Percentiles rank a stretch among this genome's conserved stretches.
Evolutionary conservation across 1,140 invertebrate species (phyloP).

Genomic region (Psilanteris sp.): DNA sequence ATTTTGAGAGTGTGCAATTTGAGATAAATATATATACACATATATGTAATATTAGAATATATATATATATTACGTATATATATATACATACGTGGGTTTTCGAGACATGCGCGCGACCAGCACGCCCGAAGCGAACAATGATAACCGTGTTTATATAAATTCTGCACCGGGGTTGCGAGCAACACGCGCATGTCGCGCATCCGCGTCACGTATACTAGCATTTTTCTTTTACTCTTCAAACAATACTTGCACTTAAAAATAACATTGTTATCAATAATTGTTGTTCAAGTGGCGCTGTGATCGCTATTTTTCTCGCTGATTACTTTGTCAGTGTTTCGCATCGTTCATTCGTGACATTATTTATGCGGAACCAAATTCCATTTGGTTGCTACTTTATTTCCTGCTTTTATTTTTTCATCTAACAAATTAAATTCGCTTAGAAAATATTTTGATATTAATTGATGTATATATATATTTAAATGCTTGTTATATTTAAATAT

Average conservation of each 20-base stretch:
- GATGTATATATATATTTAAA: too few relatives aligned
- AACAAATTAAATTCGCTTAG: constrained; percentile 43
- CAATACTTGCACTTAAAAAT: constrained; percentile 69
- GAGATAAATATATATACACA: constrained; percentile 61
- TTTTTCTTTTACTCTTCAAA: constrained; percentile 41
- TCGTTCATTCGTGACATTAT: background rate
- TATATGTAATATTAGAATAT: constrained; percentile 64
- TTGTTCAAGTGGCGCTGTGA: constrained; percentile 19
- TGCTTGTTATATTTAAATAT: constrained; percentile 33
- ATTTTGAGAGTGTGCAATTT: constrained; percentile 59
- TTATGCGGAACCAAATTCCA: constrained; percentile 26
- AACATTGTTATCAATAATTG: constrained; percentile 66
- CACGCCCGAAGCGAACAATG: constrained; percentile 13
- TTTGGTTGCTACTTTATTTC: constrained; percentile 14
- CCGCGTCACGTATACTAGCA: constrained; percentile 29
- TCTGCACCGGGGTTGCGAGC: background rate
- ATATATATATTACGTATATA: constrained; percentile 69
- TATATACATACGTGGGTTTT: constrained; percentile 39
- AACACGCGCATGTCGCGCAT: background rate
- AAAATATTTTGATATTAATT: constrained; percentile 59
- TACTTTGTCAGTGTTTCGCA: too few relatives aligned
- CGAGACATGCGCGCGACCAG: background rate
- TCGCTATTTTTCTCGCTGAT: constrained; percentile 1
- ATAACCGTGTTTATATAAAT: constrained; percentile 7
- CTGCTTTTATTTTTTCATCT: too few relatives aligned